These are phyloP conservation scores for Stegodyphus mimosarum DNA, from an alignment of 1,140 invertebrate species.

Conservation along the genomic window DNA sequence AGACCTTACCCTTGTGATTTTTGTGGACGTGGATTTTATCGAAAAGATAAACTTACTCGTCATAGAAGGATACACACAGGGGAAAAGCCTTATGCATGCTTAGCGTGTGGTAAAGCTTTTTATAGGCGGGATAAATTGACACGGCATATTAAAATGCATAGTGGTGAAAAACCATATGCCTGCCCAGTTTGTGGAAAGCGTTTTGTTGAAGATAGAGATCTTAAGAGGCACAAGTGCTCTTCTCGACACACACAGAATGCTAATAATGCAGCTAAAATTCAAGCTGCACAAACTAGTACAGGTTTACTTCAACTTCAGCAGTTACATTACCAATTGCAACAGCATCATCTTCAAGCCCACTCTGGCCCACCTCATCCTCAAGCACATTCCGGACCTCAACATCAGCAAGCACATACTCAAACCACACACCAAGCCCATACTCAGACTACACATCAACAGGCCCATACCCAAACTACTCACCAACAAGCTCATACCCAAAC, in stretches of 20 bases:
- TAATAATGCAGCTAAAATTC: slow-evolving; percentile 42
- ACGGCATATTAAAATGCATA: slow-evolving; percentile 84
- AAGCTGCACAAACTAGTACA: slow-evolving; percentile 43
- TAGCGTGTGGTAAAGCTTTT: slow-evolving; percentile 62
- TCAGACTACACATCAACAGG: slow-evolving; percentile 29
- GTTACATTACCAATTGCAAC: slow-evolving; percentile 53
- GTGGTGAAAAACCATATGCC: slow-evolving; percentile 60
- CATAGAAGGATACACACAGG: slow-evolving; percentile 92
- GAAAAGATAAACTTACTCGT: slow-evolving; percentile 83
- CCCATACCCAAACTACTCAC: slow-evolving; percentile 32
- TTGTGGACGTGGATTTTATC: slow-evolving; percentile 86
- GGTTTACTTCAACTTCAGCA: slow-evolving; percentile 48
- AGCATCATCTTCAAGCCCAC: slow-evolving; percentile 50
- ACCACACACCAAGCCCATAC: slow-evolving; percentile 44
- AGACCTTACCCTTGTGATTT: slow-evolving; percentile 89
- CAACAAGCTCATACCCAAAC: slow-evolving; percentile 35
- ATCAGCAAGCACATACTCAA: slow-evolving; percentile 40
- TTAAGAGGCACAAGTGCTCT: slow-evolving; percentile 61
- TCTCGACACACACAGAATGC: slow-evolving; percentile 59
- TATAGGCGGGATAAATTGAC: slow-evolving; percentile 62
- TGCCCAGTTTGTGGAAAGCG: slow-evolving; percentile 64
- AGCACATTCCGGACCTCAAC: slow-evolving; percentile 34
- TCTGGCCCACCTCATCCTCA: slow-evolving; percentile 39
- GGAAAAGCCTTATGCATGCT: slow-evolving; percentile 65
- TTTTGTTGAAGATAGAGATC: slow-evolving; percentile 59